Conservation (phyloP, 2,797 vertebrate genomes). For the Lithobates pipiens region DNA sequence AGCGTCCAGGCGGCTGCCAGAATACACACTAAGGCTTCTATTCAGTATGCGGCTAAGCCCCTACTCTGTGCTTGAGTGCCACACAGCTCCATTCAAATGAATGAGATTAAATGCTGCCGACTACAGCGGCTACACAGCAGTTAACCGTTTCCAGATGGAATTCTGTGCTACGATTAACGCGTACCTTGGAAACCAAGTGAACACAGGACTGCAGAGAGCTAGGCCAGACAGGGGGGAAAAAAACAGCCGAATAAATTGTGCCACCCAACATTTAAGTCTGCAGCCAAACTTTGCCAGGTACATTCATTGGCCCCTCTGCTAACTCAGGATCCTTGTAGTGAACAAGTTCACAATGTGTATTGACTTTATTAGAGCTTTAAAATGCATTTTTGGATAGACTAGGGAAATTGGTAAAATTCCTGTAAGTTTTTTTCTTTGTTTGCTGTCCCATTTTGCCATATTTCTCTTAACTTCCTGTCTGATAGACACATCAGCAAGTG, state of each 20-base stretch:
- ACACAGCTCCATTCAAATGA: slow-evolving; percentile 59
- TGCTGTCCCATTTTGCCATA: too few relatives aligned
- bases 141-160: slow-evolving; percentile 41
- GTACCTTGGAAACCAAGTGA: slow-evolving; percentile 12
- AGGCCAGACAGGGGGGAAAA: neutral
- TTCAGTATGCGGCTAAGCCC: slow-evolving; percentile 51
- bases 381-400: too few relatives aligned
- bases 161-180: slow-evolving; percentile 10
- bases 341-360: too few relatives aligned
- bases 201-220: neutral
- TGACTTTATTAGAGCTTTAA: too few relatives aligned
- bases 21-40: slow-evolving; percentile 58
- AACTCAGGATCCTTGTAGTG: too few relatives aligned
- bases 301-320: too few relatives aligned
- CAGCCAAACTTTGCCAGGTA: too few relatives aligned
- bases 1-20: slow-evolving; percentile 21
- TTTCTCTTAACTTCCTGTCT: too few relatives aligned
- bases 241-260: neutral
- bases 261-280: neutral
- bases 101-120: slow-evolving; percentile 53
- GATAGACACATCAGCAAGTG: too few relatives aligned
- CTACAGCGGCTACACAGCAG: slow-evolving; percentile 9
- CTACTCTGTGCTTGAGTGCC: slow-evolving; percentile 29
- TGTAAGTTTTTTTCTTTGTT: too few relatives aligned
- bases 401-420: too few relatives aligned